Base-by-base conservation (phyloP, 1,140 invertebrate species). In the Caerostris darwini region DNA sequence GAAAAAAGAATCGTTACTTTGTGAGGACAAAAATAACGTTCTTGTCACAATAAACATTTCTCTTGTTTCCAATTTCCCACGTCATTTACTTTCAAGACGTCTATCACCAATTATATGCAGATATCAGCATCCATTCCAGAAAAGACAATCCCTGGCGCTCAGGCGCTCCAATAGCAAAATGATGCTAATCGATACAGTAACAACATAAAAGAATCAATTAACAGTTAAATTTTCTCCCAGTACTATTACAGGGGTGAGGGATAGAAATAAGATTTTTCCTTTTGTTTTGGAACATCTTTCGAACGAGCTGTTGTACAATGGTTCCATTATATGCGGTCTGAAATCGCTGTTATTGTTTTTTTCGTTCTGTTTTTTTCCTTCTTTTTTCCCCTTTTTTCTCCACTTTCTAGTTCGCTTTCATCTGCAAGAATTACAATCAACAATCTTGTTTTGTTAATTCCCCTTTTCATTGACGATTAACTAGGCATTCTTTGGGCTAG, bases 161-260 rank as follows among this genome's bases (percentile, higher is more conserved):
- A 19, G 50, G 71, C 71, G 71, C 71, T 77, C 71, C 71, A 77
- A 87, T 61, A 67, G 85, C 59, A 64, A 61, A 87, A 64, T 17
- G 57, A 53, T 50, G 85, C 56, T 19, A 50, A 87, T 87, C 85
- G 14, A 87, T 87, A 87, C n/a, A 50, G 59, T 64, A 64, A 61
- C 57, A 50, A 58, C 85, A 87, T 87, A 87, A 87, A 87, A 87
- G 85, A 64, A 87, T 87, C 85, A 87, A 87, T 87, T 87, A 87
- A 87, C 57, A 87, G 85, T 64, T 87, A 87, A 64, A 87, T 87
- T 83, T 83, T 83, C 82, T 83, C 82, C 54, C 54, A 10, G 3
- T 58, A 34, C 82, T 58, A 53, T 77, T 77, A 77, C 71, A 34
- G 5, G 71, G 71, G 71, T 10, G 12, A 77, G 34, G 54, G 12